Percentiles rank a stretch among this genome's conserved stretches.
phyloP scores from a whole-genome alignment of 23 tunicate genomes.

The Halocynthia roretzi region DNA sequence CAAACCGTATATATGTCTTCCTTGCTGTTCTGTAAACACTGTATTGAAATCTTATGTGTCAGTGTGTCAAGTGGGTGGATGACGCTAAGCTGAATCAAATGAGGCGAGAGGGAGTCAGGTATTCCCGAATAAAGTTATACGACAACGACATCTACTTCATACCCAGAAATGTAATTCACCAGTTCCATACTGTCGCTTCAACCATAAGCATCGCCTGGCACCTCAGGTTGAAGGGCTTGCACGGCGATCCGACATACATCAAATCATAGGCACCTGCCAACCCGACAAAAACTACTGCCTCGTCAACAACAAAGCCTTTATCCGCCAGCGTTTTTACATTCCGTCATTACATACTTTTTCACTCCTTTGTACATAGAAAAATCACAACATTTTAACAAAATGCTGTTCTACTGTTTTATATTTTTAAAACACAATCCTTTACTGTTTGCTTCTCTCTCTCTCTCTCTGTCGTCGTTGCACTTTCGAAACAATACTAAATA shows the following conservation, averaged over 20 bases:
- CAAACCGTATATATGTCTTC: neutral
- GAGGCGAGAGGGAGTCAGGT: slow-evolving; percentile 73
- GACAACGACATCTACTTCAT: slow-evolving; percentile 97
- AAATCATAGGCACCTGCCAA: slow-evolving; percentile 13
- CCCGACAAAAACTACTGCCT: too few species aligned
- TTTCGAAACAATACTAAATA: too few species aligned
- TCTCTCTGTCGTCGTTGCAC: too few species aligned
- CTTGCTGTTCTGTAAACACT: neutral
- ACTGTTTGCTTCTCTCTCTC: too few species aligned
- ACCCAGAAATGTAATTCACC: slow-evolving; percentile 90
- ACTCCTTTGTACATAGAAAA: too few species aligned
- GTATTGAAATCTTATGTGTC: slow-evolving; percentile 6
- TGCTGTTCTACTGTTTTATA: too few species aligned
- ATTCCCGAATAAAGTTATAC: slow-evolving; percentile 59
- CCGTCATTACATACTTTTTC: too few species aligned
- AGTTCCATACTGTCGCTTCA: slow-evolving; percentile 90
- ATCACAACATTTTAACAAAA: too few species aligned
- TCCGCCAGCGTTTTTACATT: too few species aligned
- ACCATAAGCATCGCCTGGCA: slow-evolving; percentile 94
- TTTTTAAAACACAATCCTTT: too few species aligned
- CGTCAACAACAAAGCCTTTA: too few species aligned
- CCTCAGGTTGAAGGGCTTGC: slow-evolving; percentile 78
- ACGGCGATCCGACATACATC: slow-evolving; percentile 62
- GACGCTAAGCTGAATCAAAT: slow-evolving; percentile 91
- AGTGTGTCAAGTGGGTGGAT: slow-evolving; percentile 92